Percentiles rank a stretch among this genome's conserved stretches.
phyloP scores from a whole-genome alignment of 1,140 invertebrate species.

The Leptopilina clavipes region DNA sequence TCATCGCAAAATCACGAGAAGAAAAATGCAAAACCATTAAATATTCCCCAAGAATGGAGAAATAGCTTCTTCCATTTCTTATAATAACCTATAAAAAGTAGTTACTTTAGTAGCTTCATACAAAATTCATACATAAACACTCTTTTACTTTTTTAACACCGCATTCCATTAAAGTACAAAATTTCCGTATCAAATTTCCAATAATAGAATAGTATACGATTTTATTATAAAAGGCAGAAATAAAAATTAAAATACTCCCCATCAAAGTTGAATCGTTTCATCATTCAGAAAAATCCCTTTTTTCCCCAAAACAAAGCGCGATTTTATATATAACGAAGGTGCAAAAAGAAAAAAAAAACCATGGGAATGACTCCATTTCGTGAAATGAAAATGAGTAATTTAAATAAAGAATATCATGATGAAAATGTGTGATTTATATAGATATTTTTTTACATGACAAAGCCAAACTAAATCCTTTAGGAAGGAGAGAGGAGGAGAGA shows the following conservation, averaged over 20 bases:
- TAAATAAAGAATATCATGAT: not conserved
- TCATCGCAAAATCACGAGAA: too few relatives aligned
- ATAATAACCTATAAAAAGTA: constrained; percentile 24
- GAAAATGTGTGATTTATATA: constrained; percentile 37
- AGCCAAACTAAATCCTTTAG: constrained; percentile 53
- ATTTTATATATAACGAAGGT: too few relatives aligned
- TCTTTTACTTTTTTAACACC: not conserved
- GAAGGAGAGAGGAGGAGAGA: constrained; percentile 42
- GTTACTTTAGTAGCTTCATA: not conserved
- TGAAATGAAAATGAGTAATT: not conserved
- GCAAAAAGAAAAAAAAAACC: too few relatives aligned
- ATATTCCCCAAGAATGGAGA: not conserved
- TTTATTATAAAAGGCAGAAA: not conserved
- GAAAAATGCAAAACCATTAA: not conserved
- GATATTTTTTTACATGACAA: constrained; percentile 51
- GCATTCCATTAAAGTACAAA: not conserved
- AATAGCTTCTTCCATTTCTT: not conserved
- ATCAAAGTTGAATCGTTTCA: not conserved
- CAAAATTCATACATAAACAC: constrained; percentile 18
- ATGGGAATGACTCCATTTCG: too few relatives aligned
- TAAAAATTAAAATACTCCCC: not conserved
- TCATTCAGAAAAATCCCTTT: not conserved
- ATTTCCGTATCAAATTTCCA: constrained; percentile 19
- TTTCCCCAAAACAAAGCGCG: too few relatives aligned
- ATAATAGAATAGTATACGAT: not conserved